A percentile compares a stretch with the other conserved stretches of the same genome.
Evolutionary conservation across 1,140 invertebrate species (phyloP).

Genomic region (Saccostrea cuccullata): DNA sequence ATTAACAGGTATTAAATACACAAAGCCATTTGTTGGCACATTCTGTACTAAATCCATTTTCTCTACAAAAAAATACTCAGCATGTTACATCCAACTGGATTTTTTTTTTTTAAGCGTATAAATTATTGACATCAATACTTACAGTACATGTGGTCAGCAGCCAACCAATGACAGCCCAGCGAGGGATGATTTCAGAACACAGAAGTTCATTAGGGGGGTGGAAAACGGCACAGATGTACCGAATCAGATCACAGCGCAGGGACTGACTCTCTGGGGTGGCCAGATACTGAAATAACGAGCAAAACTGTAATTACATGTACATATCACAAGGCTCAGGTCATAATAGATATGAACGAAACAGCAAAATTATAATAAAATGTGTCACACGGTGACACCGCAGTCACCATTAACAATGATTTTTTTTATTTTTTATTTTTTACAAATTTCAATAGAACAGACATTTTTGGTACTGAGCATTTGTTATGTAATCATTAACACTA

Average conservation of each 20-base stretch:
- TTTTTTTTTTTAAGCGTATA: not conserved
- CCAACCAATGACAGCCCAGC: conserved; percentile 99
- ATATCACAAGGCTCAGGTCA: too few relatives aligned
- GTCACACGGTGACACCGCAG: too few relatives aligned
- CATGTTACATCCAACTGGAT: not conserved
- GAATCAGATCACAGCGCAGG: conserved; percentile 94
- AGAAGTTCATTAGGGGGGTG: conserved; percentile 98
- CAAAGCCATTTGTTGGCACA: not conserved
- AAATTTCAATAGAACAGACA: too few relatives aligned
- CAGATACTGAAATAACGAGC: conserved; percentile 87
- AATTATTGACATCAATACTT: conserved; percentile 53
- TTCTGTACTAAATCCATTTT: not conserved
- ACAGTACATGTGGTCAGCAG: conserved; percentile 96
- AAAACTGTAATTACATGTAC: not conserved
- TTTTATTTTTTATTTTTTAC: too few relatives aligned
- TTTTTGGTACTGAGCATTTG: too few relatives aligned
- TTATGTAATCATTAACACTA: too few relatives aligned
- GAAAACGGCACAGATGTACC: conserved; percentile 98
- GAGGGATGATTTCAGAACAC: conserved; percentile 98
- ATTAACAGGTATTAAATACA: conserved; percentile 17
- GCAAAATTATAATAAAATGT: too few relatives aligned
- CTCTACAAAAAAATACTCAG: too few relatives aligned
- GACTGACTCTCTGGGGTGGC: conserved; percentile 98
- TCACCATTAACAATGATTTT: too few relatives aligned
- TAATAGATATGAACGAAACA: too few relatives aligned